These are phyloP conservation scores for Sparidentex hasta DNA, from an alignment of 2,797 vertebrate genomes.

Conservation along the genomic window DNA sequence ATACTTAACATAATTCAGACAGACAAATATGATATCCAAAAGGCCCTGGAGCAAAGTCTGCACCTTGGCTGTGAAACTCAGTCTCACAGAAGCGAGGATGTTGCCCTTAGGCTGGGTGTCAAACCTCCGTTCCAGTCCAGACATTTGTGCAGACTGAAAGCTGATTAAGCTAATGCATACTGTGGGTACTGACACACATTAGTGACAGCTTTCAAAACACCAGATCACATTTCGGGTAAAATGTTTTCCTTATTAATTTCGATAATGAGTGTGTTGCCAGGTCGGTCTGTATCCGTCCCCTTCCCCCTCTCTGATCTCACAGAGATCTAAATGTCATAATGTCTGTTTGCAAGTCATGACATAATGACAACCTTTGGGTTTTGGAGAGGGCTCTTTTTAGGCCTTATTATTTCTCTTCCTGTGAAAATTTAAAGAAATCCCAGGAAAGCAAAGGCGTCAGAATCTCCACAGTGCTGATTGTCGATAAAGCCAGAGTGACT, in stretches of 20 bases:
- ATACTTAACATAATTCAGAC: slow-evolving; percentile 12
- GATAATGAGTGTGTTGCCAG: slow-evolving; percentile 66
- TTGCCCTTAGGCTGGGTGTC: slow-evolving; percentile 59
- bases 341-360: slow-evolving; percentile 60
- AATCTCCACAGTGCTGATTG: slow-evolving; percentile 54
- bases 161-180: slow-evolving; percentile 69
- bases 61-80: slow-evolving; percentile 59
- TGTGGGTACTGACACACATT: slow-evolving; percentile 64
- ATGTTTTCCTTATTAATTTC: slow-evolving; percentile 79
- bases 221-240: slow-evolving; percentile 69
- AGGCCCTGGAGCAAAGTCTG: slow-evolving; percentile 55
- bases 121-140: slow-evolving; percentile 53
- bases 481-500: slow-evolving; percentile 43
- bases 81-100: slow-evolving; percentile 63
- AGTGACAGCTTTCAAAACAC: slow-evolving; percentile 79
- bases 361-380: slow-evolving; percentile 63
- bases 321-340: slow-evolving; percentile 59
- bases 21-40: slow-evolving; percentile 31
- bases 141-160: slow-evolving; percentile 58
- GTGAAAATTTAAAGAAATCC: slow-evolving; percentile 56
- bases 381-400: slow-evolving; percentile 28
- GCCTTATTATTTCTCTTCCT: slow-evolving; percentile 50
- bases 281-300: slow-evolving; percentile 19
- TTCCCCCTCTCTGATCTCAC: slow-evolving; percentile 49
- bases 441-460: slow-evolving; percentile 42